Evolutionary conservation across 1,140 invertebrate genomes (phyloP).

Genomic region (Limonius californicus): DNA sequence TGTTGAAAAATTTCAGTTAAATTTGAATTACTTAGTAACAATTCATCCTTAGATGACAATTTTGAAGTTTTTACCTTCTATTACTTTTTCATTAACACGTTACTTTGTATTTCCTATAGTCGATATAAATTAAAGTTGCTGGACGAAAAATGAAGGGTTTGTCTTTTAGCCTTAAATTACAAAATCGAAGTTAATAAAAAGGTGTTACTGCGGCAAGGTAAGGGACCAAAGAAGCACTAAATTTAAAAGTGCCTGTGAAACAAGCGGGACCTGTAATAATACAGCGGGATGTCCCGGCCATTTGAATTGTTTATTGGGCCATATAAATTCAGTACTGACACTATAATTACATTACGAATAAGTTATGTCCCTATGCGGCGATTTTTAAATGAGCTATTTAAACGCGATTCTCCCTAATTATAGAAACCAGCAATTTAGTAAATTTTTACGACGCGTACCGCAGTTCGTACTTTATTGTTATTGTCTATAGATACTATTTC

Average conservation of each 20-base stretch:
- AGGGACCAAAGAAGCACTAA: constrained; percentile 23
- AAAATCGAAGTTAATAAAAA: background rate
- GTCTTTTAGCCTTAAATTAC: no score
- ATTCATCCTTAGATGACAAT: no score
- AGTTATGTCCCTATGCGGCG: constrained; percentile 26
- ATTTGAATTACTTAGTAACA: no score
- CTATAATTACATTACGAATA: constrained; percentile 35
- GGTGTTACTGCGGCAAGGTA: constrained; percentile 20
- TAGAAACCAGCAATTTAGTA: constrained; percentile 11
- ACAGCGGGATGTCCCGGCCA: constrained; percentile 33
- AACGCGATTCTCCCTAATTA: constrained; percentile 12
- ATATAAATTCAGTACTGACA: constrained; percentile 36
- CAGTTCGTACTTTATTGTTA: constrained; percentile 8
- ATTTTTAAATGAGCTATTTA: constrained; percentile 15
- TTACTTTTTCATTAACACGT: no score
- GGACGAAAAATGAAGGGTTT: no score
- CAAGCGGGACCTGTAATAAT: constrained; percentile 30
- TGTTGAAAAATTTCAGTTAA: no score
- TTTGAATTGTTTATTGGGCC: constrained; percentile 37
- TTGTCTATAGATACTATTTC: background rate
- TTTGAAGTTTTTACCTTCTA: no score
- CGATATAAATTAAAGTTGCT: no score
- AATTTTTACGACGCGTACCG: constrained; percentile 2
- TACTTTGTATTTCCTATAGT: no score
- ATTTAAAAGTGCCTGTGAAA: constrained; percentile 25